Evolutionary conservation across 2,113 vertebrate genomes (phyloP).

Genomic region (Oryzias melastigma): DNA sequence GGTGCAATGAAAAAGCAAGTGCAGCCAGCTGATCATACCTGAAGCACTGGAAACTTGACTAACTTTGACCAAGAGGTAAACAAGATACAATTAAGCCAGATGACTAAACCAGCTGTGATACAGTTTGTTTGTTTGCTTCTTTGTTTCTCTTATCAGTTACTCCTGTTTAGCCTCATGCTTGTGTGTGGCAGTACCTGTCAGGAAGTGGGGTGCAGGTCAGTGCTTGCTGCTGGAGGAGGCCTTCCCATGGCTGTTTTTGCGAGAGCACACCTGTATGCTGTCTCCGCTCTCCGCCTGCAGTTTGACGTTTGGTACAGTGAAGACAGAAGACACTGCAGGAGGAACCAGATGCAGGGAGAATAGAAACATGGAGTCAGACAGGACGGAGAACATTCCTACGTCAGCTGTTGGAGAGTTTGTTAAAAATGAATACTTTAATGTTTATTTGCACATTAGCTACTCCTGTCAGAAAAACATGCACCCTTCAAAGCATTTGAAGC

Average conservation of each 20-base stretch:
- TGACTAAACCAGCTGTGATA: no score
- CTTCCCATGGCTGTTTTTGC: constrained; percentile 88
- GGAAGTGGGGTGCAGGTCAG: constrained; percentile 72
- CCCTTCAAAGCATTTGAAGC: background rate
- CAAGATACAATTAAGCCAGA: no score
- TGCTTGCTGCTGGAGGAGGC: constrained; percentile 88
- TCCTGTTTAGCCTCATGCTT: background rate
- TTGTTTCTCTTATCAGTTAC: no score
- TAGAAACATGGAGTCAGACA: constrained; percentile 14
- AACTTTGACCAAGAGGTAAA: no score
- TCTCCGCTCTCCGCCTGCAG: constrained; percentile 90
- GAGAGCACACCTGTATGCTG: constrained; percentile 87
- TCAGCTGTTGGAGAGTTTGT: constrained; percentile 10
- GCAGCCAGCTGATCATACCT: no score
- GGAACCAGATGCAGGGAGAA: constrained; percentile 32
- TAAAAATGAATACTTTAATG: constrained; percentile 1
- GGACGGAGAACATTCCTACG: constrained; percentile 20
- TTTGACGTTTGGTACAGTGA: constrained; percentile 89
- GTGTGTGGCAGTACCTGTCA: constrained; percentile 53
- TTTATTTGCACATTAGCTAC: constrained; percentile 18
- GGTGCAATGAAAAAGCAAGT: no score
- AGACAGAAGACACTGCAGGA: constrained; percentile 92
- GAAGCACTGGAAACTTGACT: no score
- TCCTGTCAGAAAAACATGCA: background rate
- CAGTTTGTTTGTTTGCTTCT: no score